Evolutionary conservation across 1,140 invertebrate species (phyloP).

Genomic region (Pectinophora gossypiella): DNA sequence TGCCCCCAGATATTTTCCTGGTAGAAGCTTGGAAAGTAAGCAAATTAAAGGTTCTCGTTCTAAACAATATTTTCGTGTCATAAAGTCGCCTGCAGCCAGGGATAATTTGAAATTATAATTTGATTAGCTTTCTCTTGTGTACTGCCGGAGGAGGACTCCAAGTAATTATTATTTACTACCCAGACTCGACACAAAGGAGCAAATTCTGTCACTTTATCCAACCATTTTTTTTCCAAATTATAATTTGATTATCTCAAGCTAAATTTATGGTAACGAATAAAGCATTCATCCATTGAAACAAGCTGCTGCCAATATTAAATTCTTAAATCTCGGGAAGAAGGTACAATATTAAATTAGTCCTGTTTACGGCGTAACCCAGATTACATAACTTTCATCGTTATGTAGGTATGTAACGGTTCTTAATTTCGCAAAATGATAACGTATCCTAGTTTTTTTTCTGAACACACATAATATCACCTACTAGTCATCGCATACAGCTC

Average conservation of each 20-base stretch:
- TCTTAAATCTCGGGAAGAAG: conserved; percentile 34
- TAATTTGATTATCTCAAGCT: conserved; percentile 44
- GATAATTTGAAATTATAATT: conserved; percentile 41
- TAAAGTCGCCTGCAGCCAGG: conserved; percentile 23
- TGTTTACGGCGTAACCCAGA: neutral
- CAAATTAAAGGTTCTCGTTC: conserved; percentile 11
- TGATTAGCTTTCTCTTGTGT: conserved; percentile 37
- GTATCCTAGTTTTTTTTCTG: no score
- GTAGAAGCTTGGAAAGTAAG: conserved; percentile 4
- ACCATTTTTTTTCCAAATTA: conserved; percentile 35
- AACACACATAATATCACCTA: neutral
- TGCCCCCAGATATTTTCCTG: no score
- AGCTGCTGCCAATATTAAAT: conserved; percentile 52
- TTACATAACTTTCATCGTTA: neutral
- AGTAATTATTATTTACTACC: conserved; percentile 40
- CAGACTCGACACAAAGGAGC: conserved; percentile 14
- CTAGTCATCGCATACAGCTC: neutral
- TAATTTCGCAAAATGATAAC: no score
- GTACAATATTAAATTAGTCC: conserved; percentile 30
- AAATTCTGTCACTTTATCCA: conserved; percentile 16
- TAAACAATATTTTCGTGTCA: conserved; percentile 21
- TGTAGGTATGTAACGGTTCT: neutral
- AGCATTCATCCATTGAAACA: conserved; percentile 42
- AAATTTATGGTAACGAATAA: conserved; percentile 45
- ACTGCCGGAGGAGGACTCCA: conserved; percentile 16